Percentiles rank a stretch among this genome's conserved stretches.
These are phyloP conservation scores for Ctenoplectra terminalis DNA, from an alignment of 1,140 invertebrate species.

Conservation along the genomic window DNA sequence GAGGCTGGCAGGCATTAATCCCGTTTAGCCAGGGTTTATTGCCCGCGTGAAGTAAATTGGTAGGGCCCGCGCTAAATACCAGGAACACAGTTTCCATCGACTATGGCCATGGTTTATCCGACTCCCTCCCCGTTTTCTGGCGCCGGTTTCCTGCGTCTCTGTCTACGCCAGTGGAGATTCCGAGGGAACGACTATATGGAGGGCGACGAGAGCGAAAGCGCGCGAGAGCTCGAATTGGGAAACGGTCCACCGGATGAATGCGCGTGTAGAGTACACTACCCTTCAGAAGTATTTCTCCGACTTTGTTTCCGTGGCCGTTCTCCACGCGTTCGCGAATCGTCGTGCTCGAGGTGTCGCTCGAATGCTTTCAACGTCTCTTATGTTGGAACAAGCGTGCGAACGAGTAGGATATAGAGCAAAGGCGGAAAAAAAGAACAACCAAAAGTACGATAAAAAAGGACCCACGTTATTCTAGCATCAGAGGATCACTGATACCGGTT, in stretches of 20 bases:
- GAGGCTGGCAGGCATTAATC: slow-evolving; percentile 72
- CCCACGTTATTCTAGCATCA: too few species aligned
- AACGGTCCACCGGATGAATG: slow-evolving; percentile 51
- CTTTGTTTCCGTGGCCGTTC: not conserved
- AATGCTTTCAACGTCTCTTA: not conserved
- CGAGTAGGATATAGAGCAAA: too few species aligned
- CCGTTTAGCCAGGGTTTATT: slow-evolving; percentile 78
- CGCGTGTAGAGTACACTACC: slow-evolving; percentile 1
- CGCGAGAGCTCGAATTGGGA: slow-evolving; percentile 64
- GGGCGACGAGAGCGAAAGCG: slow-evolving; percentile 27
- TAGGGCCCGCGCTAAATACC: slow-evolving; percentile 72
- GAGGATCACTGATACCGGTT: not conserved
- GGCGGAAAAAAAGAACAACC: not conserved
- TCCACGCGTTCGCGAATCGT: not conserved
- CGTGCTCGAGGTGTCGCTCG: not conserved
- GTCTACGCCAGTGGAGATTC: slow-evolving; percentile 16
- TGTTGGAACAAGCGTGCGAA: not conserved
- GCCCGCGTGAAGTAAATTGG: slow-evolving; percentile 74
- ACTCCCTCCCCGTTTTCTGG: not conserved
- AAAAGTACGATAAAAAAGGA: not conserved
- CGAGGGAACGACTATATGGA: not conserved
- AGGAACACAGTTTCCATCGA: slow-evolving; percentile 71
- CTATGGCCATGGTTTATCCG: slow-evolving; percentile 45
- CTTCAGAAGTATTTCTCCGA: not conserved
- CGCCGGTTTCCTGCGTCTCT: not conserved